Evolutionary conservation across 2,797 vertebrate species (phyloP), one percentile per base, ranked within the genome.

Genomic region (Ibycter americanus): DNA sequence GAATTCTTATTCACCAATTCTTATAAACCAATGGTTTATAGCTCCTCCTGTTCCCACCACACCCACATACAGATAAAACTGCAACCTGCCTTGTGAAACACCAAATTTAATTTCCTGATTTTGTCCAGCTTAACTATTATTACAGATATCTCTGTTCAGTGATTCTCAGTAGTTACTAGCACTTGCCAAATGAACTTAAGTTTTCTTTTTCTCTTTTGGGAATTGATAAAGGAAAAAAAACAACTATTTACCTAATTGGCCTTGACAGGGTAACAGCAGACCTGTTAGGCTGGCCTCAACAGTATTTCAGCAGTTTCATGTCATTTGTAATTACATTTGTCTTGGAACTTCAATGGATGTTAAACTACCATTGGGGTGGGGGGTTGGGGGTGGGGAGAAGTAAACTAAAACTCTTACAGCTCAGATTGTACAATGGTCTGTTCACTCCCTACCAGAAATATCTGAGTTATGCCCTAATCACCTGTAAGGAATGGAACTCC

Each of bases 131-230:
- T 78, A 85, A 78, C 46, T 49, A 13, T 36, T 59, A 74, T 65
- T 92, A 72, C 10, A 92, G 46, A 74, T 74, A 54, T 40, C 8
- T 68, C 52, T 62, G 66, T 77, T 87, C 66, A 62, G 21, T 55
- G 55, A 87, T 42, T 90, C 49, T 56, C 49, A 68, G 66, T 71
- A 78, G 38, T 81, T 92, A 49, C 58, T 77, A 58, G n/a, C 22
- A 91, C 38, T 87, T 93, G 76, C 78, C 49, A 86, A 81, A 68
- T 74, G 31, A 83, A 89, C 54, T 92, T 82, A 83, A 74, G 40
- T 90, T 84, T 95, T 96, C 29, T 93, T 93, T 92, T 79, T 77
- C 36, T 93, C 59, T 94, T 90, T 52, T 84, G 82, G 71, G 56
- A 95, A 91, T 62, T 76, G 66, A 61, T 34, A 90, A 13, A 68